Conservation (phyloP, 2,797 vertebrate species). For the Taeniopygia guttata region DNA sequence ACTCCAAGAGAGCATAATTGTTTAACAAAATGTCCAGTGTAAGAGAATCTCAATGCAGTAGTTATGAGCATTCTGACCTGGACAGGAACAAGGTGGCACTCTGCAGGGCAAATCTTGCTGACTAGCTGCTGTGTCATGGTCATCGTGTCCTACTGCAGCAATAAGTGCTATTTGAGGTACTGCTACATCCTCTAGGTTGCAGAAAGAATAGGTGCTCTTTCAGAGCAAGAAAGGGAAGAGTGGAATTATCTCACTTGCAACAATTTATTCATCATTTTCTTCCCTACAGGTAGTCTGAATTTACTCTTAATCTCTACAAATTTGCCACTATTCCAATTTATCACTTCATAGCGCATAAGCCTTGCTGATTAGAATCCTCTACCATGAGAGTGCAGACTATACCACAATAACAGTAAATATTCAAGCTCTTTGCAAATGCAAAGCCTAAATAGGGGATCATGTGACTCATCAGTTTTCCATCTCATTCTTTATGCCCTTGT, state of each 20-base stretch:
- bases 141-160: slow-evolving; percentile 31
- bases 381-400: neutral
- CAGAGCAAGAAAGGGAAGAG: neutral
- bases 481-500: neutral
- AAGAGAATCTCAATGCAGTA: neutral
- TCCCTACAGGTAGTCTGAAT: neutral
- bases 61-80: neutral
- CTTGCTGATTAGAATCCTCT: neutral
- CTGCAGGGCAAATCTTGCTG: slow-evolving; percentile 44
- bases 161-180: neutral
- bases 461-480: neutral
- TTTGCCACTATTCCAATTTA: neutral
- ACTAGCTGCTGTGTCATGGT: slow-evolving; percentile 53
- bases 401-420: neutral
- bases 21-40: neutral
- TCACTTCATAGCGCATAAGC: neutral
- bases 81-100: neutral
- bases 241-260: neutral
- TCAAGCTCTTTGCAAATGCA: neutral
- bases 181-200: neutral
- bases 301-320: neutral
- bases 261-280: neutral
- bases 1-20: neutral
- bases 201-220: neutral
- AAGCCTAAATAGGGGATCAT: neutral